Evolutionary conservation across 2,113 vertebrate species (phyloP), one percentile per base, ranked within the genome.

Genomic region (Prunella himalayana): DNA sequence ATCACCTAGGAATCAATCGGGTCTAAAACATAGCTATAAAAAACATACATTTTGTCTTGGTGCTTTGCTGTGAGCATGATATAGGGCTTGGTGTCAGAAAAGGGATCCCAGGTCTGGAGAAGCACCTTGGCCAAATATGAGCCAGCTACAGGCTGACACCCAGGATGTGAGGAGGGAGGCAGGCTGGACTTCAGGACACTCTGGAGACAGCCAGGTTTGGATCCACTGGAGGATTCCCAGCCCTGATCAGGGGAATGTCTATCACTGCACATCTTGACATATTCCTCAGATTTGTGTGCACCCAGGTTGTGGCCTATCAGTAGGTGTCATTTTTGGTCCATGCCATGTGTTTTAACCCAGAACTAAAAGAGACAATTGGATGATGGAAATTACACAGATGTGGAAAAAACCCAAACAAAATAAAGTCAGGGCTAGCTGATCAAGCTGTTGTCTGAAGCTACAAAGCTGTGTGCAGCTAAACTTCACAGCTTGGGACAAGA

Each of bases 211-310:
- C 7, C 0, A 56, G 9, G 16, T 82, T 61, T 33, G n/a, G 7
- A 37, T 51, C 15, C 2, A 1, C 11, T 0, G 0, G 27, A 39
- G n/a, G 5, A 68, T 82, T 82, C 53, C 33, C 24, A 78, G 2
- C 5, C 7, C 4, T 4, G 1, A 33, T n/a, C 41, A 68, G 25
- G 35, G n/a, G 5, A 89, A 75, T 35, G 11, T 24, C n/a, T 71
- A 1, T 64, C 23, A 49, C 2, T 30, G 28, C 19, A 23, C 0
- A 0, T 39, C 6, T 80, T 84, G 24, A 60, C 18, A 23, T 22
- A 31, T 8, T 66, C 25, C 75, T 88, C 86, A 91, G 15, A 61
- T 19, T 68, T 47, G 6, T 53, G 25, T n/a, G 31, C 19, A 41
- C 24, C 50, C 51, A 35, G 60, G 22, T n/a, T 54, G 14, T 42